Base-by-base conservation (phyloP, 2,113 vertebrate genomes). In the Actenoides lindsayi region DNA sequence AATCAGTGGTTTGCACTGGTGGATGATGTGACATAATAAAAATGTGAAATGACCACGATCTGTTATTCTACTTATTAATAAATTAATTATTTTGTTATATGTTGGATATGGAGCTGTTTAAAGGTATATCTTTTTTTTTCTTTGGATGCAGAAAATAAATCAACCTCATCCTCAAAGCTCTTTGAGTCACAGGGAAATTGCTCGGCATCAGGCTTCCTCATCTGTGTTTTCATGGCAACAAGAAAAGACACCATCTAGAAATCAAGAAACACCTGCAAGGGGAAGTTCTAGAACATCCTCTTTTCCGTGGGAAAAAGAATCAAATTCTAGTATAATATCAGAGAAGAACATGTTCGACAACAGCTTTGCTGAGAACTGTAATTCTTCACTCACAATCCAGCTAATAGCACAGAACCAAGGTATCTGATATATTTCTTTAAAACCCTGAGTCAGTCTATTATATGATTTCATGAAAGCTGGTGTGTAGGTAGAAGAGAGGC, bases 161-260 rank as follows among this genome's bases (percentile, higher is more conserved):
- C 98, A 98, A 79, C 95, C 98, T 44, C 42, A 77, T 60, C 80
- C 93, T 76, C 97, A 92, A 65, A 95, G 82, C 62, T 95, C 98
- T 44, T 95, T 98, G 96, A 98, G 94, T 88, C 98, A 99, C 94
- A 99, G 98, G 31, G 99, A 99, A 89, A 99, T 99, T 46, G 98
- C 99, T 44, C 98, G 98, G 7, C 98, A 99, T 77, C 98, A 99
- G 90, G 84, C 98, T 54, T 99, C 99, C 12, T 99, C 99, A 2
- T 99, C 99, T 3, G 98, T 99, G 80, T 99, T 99, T 96, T 98
- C 98, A 20, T 99, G 99, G 99, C 99, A 99, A 91, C 98, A 98
- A 89, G 98, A 99, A 57, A 97, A 98, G 67, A 97, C 96, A 19
- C 98, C 98, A 53, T 97, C 97, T n/a, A 96, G 65, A 92, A 91